phyloP scores from a whole-genome alignment of 2,113 vertebrate genomes.

The Ibidorhyncha struthersii region DNA sequence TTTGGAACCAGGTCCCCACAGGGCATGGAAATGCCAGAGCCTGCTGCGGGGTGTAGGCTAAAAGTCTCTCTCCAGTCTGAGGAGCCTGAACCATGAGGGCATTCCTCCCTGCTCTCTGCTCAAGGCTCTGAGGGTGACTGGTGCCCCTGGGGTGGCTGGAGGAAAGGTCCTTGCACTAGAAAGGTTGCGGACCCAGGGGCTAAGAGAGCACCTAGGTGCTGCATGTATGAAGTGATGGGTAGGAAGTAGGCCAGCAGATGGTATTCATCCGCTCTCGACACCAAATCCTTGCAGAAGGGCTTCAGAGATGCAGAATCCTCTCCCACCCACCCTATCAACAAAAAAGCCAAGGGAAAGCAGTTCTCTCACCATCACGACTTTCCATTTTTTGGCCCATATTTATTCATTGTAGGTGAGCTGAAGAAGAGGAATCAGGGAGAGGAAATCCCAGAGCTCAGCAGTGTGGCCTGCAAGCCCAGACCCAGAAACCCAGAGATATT shows the following conservation, averaged over 20 bases:
- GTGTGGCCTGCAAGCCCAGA: neutral
- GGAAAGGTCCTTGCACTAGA: neutral
- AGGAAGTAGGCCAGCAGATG: neutral
- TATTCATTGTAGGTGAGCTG: neutral
- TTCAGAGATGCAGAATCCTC: neutral
- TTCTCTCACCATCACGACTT: neutral
- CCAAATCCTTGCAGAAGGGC: neutral
- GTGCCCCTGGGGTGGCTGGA: neutral
- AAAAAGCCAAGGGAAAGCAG: neutral
- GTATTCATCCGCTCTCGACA: neutral
- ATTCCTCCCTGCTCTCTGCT: neutral
- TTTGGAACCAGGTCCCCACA: neutral
- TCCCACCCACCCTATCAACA: neutral
- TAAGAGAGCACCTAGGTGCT: neutral
- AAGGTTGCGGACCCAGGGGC: neutral
- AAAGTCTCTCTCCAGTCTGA: neutral
- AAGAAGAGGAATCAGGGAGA: neutral
- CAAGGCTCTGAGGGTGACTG: neutral
- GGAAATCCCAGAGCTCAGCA: neutral
- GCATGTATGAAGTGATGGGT: neutral
- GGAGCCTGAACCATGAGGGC: neutral
- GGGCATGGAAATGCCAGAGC: neutral
- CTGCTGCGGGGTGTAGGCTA: neutral
- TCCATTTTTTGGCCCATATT: neutral
- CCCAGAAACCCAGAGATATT: neutral